Evolutionary conservation across 2,113 vertebrate genomes (phyloP), one percentile per base, ranked within the genome.

Genomic region (Bubo scandiacus): DNA sequence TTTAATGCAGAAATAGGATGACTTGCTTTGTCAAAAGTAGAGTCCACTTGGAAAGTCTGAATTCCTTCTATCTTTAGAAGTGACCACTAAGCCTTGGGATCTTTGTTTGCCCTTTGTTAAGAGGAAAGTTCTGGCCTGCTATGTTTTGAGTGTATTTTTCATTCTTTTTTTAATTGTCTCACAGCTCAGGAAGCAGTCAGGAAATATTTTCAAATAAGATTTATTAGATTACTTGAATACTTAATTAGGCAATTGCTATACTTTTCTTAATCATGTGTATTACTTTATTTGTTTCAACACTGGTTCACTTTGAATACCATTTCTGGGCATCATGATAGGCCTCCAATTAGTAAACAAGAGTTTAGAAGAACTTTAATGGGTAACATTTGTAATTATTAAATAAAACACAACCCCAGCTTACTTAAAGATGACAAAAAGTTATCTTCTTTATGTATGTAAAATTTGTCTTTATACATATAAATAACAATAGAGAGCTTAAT

Each of bases 1-100:
- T 93, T 97, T 89, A 77, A 84, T 57, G 51, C 73, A 88, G 93
- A 78, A 82, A 57, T 12, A 26, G 85, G n/a, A 77, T 65, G 75
- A 71, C 40, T 94, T 85, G 36, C 58, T 94, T 80, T 89, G 84
- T 91, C 88, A 81, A 52, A 74, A 49, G 54, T 3, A 12, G 30
- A 75, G 55, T 43, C 55, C 87, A 32, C 47, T 92, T 6, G 4
- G 43, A 70, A 91, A 92, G 30, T 16, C 51, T 86, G 80, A 81
- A 59, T 73, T 54, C 70, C 54, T 87, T 75, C 68, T 91, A 6
- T 82, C 51, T 90, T 81, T 81, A 79, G 32, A 80, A 92, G 19
- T 52, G 77, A 81, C 58, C 9, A 6, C 66, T 65, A 42, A 89
- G 19, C 51, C 47, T 78, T 45, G 68, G 57, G 42, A 90, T 20